A percentile compares a stretch with the other conserved stretches of the same genome.
These are phyloP conservation scores for Macrotrachela quadricornifera DNA, from an alignment of 1,140 invertebrate genomes.

Conservation along the genomic window DNA sequence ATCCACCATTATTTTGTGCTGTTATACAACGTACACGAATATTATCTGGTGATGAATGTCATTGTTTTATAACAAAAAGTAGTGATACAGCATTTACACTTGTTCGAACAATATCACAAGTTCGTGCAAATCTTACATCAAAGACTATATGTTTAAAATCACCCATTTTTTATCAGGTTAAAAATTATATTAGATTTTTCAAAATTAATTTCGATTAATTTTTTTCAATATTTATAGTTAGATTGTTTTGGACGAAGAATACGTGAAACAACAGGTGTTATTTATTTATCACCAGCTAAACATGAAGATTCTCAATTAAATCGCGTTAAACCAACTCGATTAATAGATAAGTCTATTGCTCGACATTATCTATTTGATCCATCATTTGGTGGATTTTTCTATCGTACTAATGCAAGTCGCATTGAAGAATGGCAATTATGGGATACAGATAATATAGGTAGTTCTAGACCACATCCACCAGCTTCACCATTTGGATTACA, in stretches of 20 bases:
- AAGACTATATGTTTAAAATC: no score
- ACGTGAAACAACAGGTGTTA: neutral
- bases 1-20: no score
- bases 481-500: no score
- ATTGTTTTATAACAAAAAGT: slow-evolving; percentile 82
- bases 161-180: no score
- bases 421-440: neutral
- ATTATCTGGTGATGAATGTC: slow-evolving; percentile 96
- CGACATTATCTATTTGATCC: neutral
- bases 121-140: slow-evolving; percentile 4
- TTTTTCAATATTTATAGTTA: neutral
- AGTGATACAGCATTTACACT: slow-evolving; percentile 20
- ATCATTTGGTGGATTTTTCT: neutral
- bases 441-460: neutral
- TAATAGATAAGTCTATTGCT: neutral
- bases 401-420: neutral
- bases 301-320: neutral
- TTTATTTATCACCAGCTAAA: neutral
- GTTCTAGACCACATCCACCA: no score
- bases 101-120: slow-evolving; percentile 18
- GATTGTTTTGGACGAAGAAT: neutral
- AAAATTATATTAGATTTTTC: no score
- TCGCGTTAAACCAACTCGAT: neutral
- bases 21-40: no score
- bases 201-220: neutral